phyloP scores from a whole-genome alignment of 2,888 invertebrate species.

The Lasioglossum malachurum region DNA sequence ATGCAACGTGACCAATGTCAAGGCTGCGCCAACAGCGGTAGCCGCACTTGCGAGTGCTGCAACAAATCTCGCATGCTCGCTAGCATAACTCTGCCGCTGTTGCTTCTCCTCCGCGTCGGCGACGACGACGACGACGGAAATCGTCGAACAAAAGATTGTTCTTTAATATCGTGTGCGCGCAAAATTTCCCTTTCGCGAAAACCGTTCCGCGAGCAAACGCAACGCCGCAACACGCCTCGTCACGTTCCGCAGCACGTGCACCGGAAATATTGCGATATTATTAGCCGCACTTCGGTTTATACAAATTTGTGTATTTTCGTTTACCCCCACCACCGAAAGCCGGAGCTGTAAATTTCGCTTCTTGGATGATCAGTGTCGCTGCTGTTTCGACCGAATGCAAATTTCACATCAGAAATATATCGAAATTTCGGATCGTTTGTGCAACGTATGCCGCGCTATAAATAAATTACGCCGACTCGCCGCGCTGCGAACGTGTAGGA shows the following conservation, averaged over 20 bases:
- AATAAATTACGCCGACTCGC: too few relatives aligned
- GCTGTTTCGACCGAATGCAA: background rate
- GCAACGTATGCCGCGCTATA: background rate
- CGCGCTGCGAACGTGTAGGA: too few relatives aligned
- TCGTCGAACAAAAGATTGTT: conserved; percentile 52
- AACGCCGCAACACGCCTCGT: background rate
- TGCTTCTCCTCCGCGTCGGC: background rate
- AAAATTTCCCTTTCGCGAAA: conserved; percentile 26
- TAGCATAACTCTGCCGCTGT: conserved; percentile 39
- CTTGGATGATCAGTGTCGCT: too few relatives aligned
- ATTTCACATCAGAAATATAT: background rate
- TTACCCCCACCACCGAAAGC: background rate
- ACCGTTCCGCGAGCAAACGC: background rate
- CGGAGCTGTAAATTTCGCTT: too few relatives aligned
- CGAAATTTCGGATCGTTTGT: background rate
- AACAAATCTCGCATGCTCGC: conserved; percentile 61
- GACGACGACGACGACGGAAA: conserved; percentile 19
- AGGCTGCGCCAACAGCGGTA: conserved; percentile 63
- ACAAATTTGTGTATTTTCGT: conserved; percentile 2
- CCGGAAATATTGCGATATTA: conserved; percentile 10
- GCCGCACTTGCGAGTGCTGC: conserved; percentile 59
- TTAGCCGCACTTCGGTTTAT: conserved; percentile 1
- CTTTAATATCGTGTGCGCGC: conserved; percentile 23
- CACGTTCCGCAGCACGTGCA: conserved; percentile 5
- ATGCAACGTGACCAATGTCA: conserved; percentile 75